Evolutionary conservation across 2,113 vertebrate genomes (phyloP).

Genomic region (Morone chrysops): DNA sequence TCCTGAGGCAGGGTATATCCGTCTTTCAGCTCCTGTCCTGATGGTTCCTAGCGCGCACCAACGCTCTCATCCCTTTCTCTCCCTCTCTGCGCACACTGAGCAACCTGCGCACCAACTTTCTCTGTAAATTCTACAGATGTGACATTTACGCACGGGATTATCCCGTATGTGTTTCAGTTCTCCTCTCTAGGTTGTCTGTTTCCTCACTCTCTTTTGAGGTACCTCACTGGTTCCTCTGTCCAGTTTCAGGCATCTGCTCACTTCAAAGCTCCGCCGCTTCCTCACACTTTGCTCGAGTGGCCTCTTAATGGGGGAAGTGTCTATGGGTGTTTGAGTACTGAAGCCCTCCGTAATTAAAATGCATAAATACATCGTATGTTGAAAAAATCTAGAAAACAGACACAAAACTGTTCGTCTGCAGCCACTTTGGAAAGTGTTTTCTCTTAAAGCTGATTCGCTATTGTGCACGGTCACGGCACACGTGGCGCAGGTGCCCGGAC

Average conservation of each 20-base stretch:
- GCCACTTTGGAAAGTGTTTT: too few species aligned
- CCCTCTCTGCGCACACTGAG: neutral
- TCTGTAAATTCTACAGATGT: neutral
- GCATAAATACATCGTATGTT: neutral
- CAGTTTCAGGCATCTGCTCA: conserved; percentile 53
- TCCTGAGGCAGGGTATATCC: conserved; percentile 81
- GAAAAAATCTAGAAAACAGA: neutral
- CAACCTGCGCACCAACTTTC: conserved; percentile 32
- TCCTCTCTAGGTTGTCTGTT: conserved; percentile 27
- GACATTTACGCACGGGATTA: conserved; percentile 37
- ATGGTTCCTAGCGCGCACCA: conserved; percentile 60
- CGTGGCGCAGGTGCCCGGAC: conserved; percentile 8
- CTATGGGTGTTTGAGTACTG: conserved; percentile 13
- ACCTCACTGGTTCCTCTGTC: conserved; percentile 39
- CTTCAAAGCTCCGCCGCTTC: conserved; percentile 66
- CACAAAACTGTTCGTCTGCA: too few species aligned
- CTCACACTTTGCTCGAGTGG: conserved; percentile 22
- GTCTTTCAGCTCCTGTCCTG: conserved; percentile 64
- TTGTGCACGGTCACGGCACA: neutral
- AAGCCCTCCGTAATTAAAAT: conserved; percentile 7
- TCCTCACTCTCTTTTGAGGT: conserved; percentile 31
- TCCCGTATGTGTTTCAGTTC: conserved; percentile 19
- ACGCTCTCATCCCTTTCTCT: conserved; percentile 19
- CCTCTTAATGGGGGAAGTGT: conserved; percentile 36
- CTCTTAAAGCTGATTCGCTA: neutral